Percentiles rank a stretch among this genome's conserved stretches.
Evolutionary conservation across 2,113 vertebrate genomes (phyloP).

Genomic region (Genyomyrus donnyi): DNA sequence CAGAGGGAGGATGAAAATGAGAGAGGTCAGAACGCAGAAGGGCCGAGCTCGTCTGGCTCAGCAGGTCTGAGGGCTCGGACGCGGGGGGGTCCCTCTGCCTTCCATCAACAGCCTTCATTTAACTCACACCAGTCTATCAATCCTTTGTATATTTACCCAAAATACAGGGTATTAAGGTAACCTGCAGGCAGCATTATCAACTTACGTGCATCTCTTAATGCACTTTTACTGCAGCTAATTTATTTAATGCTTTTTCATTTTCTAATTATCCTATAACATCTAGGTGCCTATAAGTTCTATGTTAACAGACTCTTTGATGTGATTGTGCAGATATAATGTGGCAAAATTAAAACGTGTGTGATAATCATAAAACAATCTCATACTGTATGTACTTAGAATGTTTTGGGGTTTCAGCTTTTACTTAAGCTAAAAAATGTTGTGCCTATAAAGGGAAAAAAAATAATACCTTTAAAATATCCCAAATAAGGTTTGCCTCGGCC

Average conservation of each 20-base stretch:
- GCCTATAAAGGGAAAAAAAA: slow-evolving; percentile 37
- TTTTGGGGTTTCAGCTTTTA: slow-evolving; percentile 11
- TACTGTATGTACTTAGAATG: background rate
- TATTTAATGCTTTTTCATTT: background rate
- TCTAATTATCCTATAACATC: background rate
- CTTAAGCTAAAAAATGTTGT: slow-evolving; percentile 37
- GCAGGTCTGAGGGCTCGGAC: background rate
- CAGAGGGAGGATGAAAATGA: slow-evolving; percentile 9
- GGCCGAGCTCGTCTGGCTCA: background rate
- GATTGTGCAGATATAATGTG: background rate
- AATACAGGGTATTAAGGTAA: background rate
- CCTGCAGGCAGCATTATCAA: background rate
- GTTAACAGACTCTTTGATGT: background rate
- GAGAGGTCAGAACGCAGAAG: background rate
- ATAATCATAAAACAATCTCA: background rate
- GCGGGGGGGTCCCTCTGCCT: background rate
- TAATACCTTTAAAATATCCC: slow-evolving; percentile 33
- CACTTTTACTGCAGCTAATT: background rate
- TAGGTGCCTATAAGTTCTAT: background rate
- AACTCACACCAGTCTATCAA: background rate
- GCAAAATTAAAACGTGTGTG: background rate
- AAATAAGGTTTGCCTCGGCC: slow-evolving; percentile 25
- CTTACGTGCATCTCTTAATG: background rate
- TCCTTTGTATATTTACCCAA: background rate
- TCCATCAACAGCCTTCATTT: background rate